Conservation (phyloP, 2,113 vertebrate genomes). For the Lepus europaeus region DNA sequence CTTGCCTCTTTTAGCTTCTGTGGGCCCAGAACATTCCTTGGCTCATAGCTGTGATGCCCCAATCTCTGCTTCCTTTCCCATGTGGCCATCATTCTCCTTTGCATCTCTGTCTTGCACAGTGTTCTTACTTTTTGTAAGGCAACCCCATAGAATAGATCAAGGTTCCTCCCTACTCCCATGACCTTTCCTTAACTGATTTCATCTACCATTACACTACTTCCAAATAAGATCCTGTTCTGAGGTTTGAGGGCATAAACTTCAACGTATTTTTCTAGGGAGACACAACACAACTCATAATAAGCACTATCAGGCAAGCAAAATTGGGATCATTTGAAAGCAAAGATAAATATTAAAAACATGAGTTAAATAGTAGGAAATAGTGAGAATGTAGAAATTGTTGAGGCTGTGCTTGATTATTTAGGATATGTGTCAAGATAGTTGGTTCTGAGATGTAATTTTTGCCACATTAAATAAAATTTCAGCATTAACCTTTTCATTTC, state of each 20-base stretch:
- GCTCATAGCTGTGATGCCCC: neutral
- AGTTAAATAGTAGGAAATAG: neutral
- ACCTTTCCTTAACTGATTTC: neutral
- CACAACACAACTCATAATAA: neutral
- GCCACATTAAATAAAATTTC: neutral
- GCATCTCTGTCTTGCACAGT: neutral
- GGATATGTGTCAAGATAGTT: neutral
- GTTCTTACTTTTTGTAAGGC: neutral
- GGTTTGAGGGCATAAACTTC: neutral
- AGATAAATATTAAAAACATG: neutral
- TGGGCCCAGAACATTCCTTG: neutral
- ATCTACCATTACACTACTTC: neutral
- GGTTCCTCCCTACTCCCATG: accelerated
- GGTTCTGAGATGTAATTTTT: neutral
- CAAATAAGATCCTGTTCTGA: neutral
- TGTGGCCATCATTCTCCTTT: neutral
- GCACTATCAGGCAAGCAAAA: neutral
- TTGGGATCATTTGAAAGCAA: neutral
- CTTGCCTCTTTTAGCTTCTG: neutral
- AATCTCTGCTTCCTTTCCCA: neutral
- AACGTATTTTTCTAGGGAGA: neutral
- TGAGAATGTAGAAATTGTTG: neutral
- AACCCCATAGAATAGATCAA: neutral
- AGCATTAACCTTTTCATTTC: neutral
- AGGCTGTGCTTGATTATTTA: neutral